Percentiles rank a stretch among this genome's conserved stretches.
phyloP scores from a whole-genome alignment of 2,888 invertebrate genomes.

The Drosophila glabriapex region DNA sequence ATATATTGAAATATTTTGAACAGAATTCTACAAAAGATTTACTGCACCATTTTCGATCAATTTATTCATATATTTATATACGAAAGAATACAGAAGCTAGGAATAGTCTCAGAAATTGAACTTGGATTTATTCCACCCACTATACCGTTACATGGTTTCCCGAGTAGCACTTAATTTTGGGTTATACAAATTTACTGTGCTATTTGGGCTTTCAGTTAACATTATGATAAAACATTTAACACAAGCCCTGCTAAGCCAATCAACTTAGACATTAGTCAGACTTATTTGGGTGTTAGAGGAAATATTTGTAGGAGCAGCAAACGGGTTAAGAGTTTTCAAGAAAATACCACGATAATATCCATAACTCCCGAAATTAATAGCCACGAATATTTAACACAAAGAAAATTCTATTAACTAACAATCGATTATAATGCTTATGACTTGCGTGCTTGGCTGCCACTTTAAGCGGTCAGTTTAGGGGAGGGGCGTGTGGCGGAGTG shows the following conservation, averaged over 20 bases:
- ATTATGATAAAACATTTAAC: not conserved
- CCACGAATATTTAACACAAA: constrained; percentile 33
- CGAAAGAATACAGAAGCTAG: not conserved
- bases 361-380: constrained; percentile 44
- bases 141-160: not conserved
- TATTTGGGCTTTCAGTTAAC: not conserved
- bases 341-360: constrained; percentile 18
- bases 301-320: constrained; percentile 28
- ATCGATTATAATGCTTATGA: constrained; percentile 76
- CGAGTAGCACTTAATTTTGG: not conserved
- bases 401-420: constrained; percentile 74
- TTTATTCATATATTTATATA: not conserved
- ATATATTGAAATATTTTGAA: not conserved
- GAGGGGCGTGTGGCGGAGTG: not conserved
- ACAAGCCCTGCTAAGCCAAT: not conserved
- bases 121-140: not conserved
- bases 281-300: constrained; percentile 36
- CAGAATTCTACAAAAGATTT: not conserved
- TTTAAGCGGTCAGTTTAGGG: not conserved
- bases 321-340: constrained; percentile 15
- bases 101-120: not conserved
- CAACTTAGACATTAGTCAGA: constrained; percentile 29
- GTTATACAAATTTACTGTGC: not conserved
- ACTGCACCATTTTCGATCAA: not conserved
- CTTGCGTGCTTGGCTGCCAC: constrained; percentile 63